Evolutionary conservation across 2,888 invertebrate species (phyloP).

Genomic region (Sminthurinus aureus): DNA sequence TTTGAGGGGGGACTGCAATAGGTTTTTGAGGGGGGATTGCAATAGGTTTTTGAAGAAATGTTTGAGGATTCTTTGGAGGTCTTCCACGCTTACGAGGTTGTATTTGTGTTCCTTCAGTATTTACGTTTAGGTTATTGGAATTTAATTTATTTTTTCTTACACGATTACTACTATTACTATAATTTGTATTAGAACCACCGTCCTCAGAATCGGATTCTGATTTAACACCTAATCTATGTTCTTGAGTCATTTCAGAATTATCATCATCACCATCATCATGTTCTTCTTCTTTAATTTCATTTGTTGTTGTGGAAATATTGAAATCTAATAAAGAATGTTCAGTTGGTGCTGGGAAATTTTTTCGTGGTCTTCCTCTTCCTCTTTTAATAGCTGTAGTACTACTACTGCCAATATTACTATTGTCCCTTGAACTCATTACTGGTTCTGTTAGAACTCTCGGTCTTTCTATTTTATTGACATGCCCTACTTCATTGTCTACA

Average conservation of each 20-base stretch:
- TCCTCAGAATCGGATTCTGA: background rate
- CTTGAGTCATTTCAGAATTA: background rate
- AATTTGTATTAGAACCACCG: background rate
- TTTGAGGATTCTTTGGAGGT: background rate
- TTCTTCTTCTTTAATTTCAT: background rate
- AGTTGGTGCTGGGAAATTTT: background rate
- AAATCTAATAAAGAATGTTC: background rate
- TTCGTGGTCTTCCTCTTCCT: slow-evolving; percentile 19
- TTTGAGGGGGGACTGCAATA: background rate
- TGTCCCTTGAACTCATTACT: background rate
- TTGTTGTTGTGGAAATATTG: background rate
- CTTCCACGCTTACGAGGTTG: background rate
- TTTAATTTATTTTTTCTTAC: too few relatives aligned
- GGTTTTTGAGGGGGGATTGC: background rate
- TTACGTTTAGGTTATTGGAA: too few relatives aligned
- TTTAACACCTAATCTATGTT: background rate
- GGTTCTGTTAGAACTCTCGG: background rate
- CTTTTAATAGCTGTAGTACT: background rate
- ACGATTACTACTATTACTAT: too few relatives aligned
- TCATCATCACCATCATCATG: background rate
- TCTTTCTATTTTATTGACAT: background rate
- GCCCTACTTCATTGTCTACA: background rate
- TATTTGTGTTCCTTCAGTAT: too few relatives aligned
- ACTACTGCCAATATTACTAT: background rate
- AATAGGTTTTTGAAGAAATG: background rate